phyloP scores from a whole-genome alignment of 2,797 vertebrate species.

The Pipistrellus kuhlii region DNA sequence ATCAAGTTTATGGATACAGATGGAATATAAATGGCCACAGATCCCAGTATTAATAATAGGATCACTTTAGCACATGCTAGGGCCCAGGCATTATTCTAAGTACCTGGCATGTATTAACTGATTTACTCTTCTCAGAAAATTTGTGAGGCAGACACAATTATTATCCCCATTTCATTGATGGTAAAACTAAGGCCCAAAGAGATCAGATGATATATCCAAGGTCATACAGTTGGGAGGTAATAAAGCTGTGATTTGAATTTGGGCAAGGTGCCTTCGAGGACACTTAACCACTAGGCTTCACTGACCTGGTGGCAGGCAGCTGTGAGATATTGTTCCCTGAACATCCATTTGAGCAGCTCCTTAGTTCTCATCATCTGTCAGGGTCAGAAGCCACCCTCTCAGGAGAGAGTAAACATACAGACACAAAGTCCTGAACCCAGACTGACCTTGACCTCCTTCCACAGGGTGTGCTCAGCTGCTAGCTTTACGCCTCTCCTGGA shows the following conservation, averaged over 20 bases:
- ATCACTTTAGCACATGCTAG: background rate
- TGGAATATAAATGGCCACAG: background rate
- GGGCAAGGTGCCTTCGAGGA: background rate
- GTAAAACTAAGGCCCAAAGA: background rate
- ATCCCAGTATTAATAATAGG: background rate
- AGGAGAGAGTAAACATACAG: background rate
- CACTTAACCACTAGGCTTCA: background rate
- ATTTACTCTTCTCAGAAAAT: background rate
- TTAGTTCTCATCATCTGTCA: background rate
- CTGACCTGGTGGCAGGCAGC: background rate
- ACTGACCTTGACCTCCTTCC: background rate
- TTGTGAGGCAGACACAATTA: background rate
- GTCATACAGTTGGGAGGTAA: background rate
- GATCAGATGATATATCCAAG: background rate
- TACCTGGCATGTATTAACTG: background rate
- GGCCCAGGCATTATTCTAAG: background rate
- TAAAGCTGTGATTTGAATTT: background rate
- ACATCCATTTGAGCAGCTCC: background rate
- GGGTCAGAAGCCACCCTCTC: background rate
- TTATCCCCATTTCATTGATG: background rate
- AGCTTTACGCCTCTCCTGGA: background rate
- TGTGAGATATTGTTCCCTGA: background rate
- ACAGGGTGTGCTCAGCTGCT: background rate
- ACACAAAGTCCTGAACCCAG: background rate
- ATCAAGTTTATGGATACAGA: background rate